Evolutionary conservation across 2,113 vertebrate species (phyloP).

Genomic region (Prinia subflava): DNA sequence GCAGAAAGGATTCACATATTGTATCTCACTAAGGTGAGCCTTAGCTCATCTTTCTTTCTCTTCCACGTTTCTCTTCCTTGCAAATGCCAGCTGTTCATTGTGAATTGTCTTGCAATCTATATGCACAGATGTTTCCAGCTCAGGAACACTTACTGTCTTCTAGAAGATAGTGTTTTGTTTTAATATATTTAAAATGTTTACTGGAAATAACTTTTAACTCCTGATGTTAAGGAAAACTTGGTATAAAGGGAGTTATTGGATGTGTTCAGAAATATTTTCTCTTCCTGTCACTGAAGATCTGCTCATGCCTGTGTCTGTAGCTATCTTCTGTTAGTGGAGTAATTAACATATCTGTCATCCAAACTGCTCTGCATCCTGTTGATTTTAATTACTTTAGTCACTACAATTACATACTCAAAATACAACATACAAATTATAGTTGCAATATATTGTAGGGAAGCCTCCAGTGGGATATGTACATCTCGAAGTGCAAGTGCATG

Average conservation of each 20-base stretch:
- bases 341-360: neutral
- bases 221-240: neutral
- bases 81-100: neutral
- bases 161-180: neutral
- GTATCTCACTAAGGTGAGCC: neutral
- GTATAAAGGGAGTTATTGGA: neutral
- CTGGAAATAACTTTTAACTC: neutral
- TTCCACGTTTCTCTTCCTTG: neutral
- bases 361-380: neutral
- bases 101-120: neutral
- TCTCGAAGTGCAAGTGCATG: neutral
- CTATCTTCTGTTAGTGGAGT: neutral
- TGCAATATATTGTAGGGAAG: neutral
- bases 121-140: neutral
- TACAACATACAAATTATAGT: neutral
- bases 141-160: neutral
- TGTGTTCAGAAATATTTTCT: neutral
- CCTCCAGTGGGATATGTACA: neutral
- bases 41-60: neutral
- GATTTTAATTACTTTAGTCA: conserved; percentile 1
- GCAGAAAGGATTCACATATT: neutral
- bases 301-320: neutral
- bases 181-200: neutral
- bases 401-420: neutral
- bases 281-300: neutral